These are phyloP conservation scores for Chaetodon auriga DNA, from an alignment of 2,113 vertebrate genomes.

Conservation along the genomic window DNA sequence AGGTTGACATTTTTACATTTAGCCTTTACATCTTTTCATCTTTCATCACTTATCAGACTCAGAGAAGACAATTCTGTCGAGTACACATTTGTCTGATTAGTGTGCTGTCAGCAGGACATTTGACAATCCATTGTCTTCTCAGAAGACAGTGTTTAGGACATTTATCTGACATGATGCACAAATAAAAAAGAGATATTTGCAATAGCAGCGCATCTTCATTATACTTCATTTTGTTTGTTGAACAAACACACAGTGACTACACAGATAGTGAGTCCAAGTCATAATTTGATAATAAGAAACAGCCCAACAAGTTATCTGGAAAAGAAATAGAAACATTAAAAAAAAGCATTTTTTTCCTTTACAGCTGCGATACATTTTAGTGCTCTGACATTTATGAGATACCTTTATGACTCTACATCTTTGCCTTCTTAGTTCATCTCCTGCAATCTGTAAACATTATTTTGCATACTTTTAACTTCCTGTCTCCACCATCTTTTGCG, in stretches of 20 bases:
- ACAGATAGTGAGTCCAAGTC: conserved; percentile 1
- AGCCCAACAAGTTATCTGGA: conserved; percentile 1
- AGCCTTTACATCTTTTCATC: conserved; percentile 28
- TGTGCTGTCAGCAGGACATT: conserved; percentile 52
- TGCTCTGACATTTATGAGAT: neutral
- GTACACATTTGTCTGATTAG: conserved; percentile 20
- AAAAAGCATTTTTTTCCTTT: conserved; percentile 10
- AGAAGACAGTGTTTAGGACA: neutral
- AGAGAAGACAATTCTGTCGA: neutral
- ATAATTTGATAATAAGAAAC: conserved; percentile 17
- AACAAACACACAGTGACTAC: neutral
- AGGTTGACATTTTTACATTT: conserved; percentile 38
- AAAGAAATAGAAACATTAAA: conserved; percentile 25
- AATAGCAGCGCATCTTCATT: conserved; percentile 35
- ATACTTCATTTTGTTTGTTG: conserved; percentile 16
- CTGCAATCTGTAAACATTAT: neutral
- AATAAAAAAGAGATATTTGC: conserved; percentile 18
- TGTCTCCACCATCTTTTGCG: neutral
- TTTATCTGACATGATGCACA: neutral
- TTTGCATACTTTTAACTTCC: neutral
- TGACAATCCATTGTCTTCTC: conserved; percentile 48
- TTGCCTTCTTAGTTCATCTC: neutral
- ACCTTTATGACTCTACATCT: neutral
- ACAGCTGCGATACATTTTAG: neutral
- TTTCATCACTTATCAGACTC: conserved; percentile 37